Evolutionary conservation across 2,888 invertebrate genomes (phyloP).

Genomic region (Drosophila bunnanda): DNA sequence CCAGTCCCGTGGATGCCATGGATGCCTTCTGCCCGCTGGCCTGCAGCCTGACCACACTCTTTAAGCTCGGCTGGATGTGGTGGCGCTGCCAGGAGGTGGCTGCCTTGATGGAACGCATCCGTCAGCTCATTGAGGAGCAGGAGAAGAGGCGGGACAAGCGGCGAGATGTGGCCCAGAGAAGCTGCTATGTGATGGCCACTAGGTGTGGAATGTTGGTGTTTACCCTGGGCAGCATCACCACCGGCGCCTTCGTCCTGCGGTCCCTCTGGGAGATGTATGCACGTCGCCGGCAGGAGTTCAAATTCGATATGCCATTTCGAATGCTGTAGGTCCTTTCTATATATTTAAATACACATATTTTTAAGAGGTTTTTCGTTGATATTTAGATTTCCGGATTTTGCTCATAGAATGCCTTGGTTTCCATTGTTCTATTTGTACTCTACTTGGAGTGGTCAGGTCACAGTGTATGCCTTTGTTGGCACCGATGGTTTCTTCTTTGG

Average conservation of each 20-base stretch:
- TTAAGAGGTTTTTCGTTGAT: background rate
- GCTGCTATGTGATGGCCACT: slow-evolving; percentile 54
- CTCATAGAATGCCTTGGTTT: slow-evolving; percentile 60
- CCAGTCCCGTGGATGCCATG: slow-evolving; percentile 66
- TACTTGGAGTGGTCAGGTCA: slow-evolving; percentile 68
- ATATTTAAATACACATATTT: background rate
- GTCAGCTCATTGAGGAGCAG: slow-evolving; percentile 54
- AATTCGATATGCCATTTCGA: slow-evolving; percentile 70
- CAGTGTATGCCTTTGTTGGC: slow-evolving; percentile 67
- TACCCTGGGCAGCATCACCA: slow-evolving; percentile 61
- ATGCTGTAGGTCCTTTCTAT: slow-evolving; percentile 53
- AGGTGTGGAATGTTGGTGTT: slow-evolving; percentile 62
- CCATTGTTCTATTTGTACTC: slow-evolving; percentile 64
- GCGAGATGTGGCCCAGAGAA: slow-evolving; percentile 27
- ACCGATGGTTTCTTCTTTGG: slow-evolving; percentile 70
- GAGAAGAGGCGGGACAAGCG: background rate
- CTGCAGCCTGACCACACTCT: slow-evolving; percentile 69
- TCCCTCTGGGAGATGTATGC: slow-evolving; percentile 66
- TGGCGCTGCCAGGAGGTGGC: slow-evolving; percentile 55
- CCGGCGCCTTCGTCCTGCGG: slow-evolving; percentile 62
- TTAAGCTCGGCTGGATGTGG: slow-evolving; percentile 67
- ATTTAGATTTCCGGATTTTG: slow-evolving; percentile 52
- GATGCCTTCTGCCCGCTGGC: slow-evolving; percentile 71
- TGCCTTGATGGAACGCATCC: slow-evolving; percentile 50
- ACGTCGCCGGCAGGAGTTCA: slow-evolving; percentile 50